phyloP scores from a whole-genome alignment of 2,113 vertebrate genomes.

The Pitta sordida region DNA sequence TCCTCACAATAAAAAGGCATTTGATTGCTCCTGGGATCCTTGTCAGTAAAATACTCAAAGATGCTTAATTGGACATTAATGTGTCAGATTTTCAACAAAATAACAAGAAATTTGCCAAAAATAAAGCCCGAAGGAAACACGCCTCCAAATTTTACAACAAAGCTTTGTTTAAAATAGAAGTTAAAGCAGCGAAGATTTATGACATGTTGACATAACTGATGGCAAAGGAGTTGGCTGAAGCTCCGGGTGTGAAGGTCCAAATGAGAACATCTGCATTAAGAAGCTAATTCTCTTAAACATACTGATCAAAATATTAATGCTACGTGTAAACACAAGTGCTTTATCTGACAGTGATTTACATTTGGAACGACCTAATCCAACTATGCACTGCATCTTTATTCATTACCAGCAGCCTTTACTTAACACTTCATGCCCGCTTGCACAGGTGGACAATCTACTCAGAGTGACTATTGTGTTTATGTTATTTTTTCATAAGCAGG shows the following conservation, averaged over 20 bases:
- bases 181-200: conserved; percentile 74
- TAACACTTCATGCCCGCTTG: conserved; percentile 81
- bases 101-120: conserved; percentile 73
- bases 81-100: conserved; percentile 73
- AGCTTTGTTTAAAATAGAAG: conserved; percentile 73
- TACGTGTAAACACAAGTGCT: conserved; percentile 80
- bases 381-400: conserved; percentile 74
- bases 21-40: conserved; percentile 55
- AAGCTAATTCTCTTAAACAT: conserved; percentile 85
- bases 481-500: conserved; percentile 92
- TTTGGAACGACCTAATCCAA: conserved; percentile 81
- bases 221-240: conserved; percentile 73
- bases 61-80: conserved; percentile 73
- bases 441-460: conserved; percentile 87
- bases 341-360: conserved; percentile 88
- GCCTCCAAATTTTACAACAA: conserved; percentile 68
- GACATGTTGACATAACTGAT: conserved; percentile 82
- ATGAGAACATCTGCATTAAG: conserved; percentile 84
- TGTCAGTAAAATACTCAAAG: conserved; percentile 66
- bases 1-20: conserved; percentile 37
- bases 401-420: conserved; percentile 84
- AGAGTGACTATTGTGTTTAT: conserved; percentile 81
- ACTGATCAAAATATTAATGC: conserved; percentile 89
- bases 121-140: conserved; percentile 65
- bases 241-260: conserved; percentile 71